Percentiles rank a stretch among this genome's conserved stretches.
Conservation (phyloP, 2,888 invertebrate genomes). For the Rhagonycha fulva region DNA sequence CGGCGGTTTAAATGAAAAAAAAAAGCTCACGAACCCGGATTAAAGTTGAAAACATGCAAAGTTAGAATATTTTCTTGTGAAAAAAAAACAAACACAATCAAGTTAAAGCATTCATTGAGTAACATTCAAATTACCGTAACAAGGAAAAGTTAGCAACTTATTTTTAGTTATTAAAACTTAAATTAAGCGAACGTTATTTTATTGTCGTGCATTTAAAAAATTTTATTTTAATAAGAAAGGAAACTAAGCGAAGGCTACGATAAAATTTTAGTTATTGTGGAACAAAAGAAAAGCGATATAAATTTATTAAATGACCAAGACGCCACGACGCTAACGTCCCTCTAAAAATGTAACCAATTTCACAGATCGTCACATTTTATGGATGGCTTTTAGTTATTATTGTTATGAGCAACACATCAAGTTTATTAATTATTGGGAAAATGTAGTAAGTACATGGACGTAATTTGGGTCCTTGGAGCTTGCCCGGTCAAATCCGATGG, state of each 20-base stretch:
- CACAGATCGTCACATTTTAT: slow-evolving; percentile 6
- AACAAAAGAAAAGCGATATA: neutral
- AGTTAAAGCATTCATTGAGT: slow-evolving; percentile 42
- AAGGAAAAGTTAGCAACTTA: slow-evolving; percentile 34
- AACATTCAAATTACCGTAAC: slow-evolving; percentile 46
- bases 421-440: slow-evolving; percentile 2
- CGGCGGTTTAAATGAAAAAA: neutral
- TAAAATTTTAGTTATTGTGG: neutral
- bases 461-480: neutral
- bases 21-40: neutral
- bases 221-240: neutral
- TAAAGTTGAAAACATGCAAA: neutral
- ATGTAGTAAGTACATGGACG: neutral
- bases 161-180: slow-evolving; percentile 31
- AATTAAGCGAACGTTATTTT: slow-evolving; percentile 6
- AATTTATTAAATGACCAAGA: slow-evolving; percentile 19
- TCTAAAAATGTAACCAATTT: slow-evolving; percentile 13
- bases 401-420: slow-evolving; percentile 7
- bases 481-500: neutral
- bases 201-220: neutral
- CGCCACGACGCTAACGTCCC: slow-evolving; percentile 5
- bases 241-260: neutral
- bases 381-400: neutral
- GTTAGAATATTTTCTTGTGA: neutral
- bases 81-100: neutral